Evolutionary conservation across 1,140 invertebrate genomes (phyloP).

Genomic region (Hetaerina americana): DNA sequence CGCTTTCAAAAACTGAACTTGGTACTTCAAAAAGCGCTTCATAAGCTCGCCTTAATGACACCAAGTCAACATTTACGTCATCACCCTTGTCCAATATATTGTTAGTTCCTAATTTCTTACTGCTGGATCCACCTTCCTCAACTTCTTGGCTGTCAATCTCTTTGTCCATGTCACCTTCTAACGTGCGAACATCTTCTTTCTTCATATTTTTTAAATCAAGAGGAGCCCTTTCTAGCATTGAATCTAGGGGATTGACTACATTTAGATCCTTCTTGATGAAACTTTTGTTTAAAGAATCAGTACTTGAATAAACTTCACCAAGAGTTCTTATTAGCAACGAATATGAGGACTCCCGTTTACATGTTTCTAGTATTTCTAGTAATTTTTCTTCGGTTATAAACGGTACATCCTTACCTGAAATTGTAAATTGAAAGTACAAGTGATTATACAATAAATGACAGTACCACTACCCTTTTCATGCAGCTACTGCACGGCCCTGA

Average conservation of each 20-base stretch:
- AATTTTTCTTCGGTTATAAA: slow-evolving; percentile 52
- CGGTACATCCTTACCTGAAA: slow-evolving; percentile 22
- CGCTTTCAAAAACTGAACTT: slow-evolving; percentile 45
- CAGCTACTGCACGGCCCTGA: no score
- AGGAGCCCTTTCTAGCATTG: slow-evolving; percentile 33
- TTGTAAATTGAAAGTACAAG: no score
- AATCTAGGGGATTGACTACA: slow-evolving; percentile 30
- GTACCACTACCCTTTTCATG: no score
- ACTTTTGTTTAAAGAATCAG: slow-evolving; percentile 53
- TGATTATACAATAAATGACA: no score
- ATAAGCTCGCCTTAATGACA: slow-evolving; percentile 49
- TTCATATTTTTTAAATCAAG: slow-evolving; percentile 33
- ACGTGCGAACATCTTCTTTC: slow-evolving; percentile 50
- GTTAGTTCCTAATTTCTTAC: slow-evolving; percentile 1
- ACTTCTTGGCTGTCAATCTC: slow-evolving; percentile 54
- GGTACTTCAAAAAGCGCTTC: slow-evolving; percentile 38
- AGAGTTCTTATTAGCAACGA: slow-evolving; percentile 51
- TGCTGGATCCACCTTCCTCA: slow-evolving; percentile 6
- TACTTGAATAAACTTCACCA: slow-evolving; percentile 55
- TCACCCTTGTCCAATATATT: slow-evolving; percentile 16
- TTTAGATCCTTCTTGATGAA: slow-evolving; percentile 35
- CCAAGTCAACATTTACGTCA: slow-evolving; percentile 41
- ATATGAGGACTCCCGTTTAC: slow-evolving; percentile 45
- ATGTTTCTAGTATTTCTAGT: slow-evolving; percentile 47
- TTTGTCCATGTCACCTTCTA: slow-evolving; percentile 71